Conservation (phyloP, 2,888 invertebrate genomes). For the Lithophane semibrunnea region DNA sequence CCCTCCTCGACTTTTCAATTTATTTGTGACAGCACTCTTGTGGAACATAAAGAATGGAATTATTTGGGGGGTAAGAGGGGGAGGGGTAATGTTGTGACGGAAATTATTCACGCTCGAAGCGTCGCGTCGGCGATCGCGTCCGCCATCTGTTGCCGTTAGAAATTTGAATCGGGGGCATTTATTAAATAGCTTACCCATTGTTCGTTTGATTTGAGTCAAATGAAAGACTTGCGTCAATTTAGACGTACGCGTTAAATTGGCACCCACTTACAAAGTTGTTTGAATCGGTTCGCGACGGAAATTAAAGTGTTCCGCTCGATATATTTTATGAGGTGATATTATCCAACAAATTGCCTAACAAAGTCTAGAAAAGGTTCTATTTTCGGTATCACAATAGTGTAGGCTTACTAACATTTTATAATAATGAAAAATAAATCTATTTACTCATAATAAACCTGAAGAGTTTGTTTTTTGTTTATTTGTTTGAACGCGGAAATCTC, state of each 20-base stretch:
- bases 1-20: constrained; percentile 74
- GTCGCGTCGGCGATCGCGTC: constrained; percentile 74
- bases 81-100: constrained; percentile 76
- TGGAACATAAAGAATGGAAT: constrained; percentile 74
- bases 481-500: too few relatives aligned
- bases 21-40: constrained; percentile 74
- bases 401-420: not conserved
- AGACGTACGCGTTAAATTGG: constrained; percentile 54
- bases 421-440: not conserved
- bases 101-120: constrained; percentile 79
- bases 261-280: constrained; percentile 49
- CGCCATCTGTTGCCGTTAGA: constrained; percentile 80
- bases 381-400: not conserved
- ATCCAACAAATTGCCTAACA: constrained; percentile 34
- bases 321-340: constrained; percentile 48
- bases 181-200: constrained; percentile 79
- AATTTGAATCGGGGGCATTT: constrained; percentile 82
- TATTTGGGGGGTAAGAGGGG: constrained; percentile 69
- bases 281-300: constrained; percentile 40
- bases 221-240: constrained; percentile 67
- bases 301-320: constrained; percentile 51
- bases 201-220: constrained; percentile 76
- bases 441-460: too few relatives aligned
- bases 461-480: too few relatives aligned
- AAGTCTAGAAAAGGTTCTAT: constrained; percentile 12